These are phyloP conservation scores for Meiosimyza decipiens DNA, from an alignment of 2,888 invertebrate species.

Conservation along the genomic window DNA sequence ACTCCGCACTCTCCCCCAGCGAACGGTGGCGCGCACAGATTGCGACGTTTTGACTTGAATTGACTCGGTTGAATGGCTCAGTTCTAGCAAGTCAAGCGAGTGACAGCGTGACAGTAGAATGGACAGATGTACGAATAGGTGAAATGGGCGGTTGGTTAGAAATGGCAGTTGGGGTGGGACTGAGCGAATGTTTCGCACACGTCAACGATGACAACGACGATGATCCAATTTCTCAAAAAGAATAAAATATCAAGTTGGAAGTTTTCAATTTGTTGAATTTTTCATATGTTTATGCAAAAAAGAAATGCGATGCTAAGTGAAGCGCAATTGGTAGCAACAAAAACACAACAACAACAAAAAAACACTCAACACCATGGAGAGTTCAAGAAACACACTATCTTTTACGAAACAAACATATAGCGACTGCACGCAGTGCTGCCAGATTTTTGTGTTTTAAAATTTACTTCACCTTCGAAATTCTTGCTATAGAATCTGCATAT, in stretches of 20 bases:
- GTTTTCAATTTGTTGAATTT: constrained; percentile 41
- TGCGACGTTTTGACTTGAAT: too few relatives aligned
- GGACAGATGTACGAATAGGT: neutral
- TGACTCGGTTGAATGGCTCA: neutral
- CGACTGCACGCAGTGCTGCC: too few relatives aligned
- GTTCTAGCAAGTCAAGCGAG: constrained; percentile 12
- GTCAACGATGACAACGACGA: neutral
- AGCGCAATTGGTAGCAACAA: neutral
- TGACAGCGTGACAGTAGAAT: constrained; percentile 13
- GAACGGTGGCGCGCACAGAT: too few relatives aligned
- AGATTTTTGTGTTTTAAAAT: too few relatives aligned
- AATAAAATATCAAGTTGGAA: constrained; percentile 46
- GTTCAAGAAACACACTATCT: neutral
- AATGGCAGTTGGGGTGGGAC: neutral
- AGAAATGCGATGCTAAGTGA: constrained; percentile 25
- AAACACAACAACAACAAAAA: neutral
- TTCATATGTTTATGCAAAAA: constrained; percentile 38
- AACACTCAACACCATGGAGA: neutral
- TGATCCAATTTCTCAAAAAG: constrained; percentile 60
- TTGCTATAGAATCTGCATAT: too few relatives aligned
- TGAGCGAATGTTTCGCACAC: neutral
- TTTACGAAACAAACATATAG: neutral
- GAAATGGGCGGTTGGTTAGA: neutral
- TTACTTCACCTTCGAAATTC: too few relatives aligned
- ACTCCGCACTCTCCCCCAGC: too few relatives aligned